Evolutionary conservation across 2,888 invertebrate species (phyloP).

Genomic region (Empis stercorea): DNA sequence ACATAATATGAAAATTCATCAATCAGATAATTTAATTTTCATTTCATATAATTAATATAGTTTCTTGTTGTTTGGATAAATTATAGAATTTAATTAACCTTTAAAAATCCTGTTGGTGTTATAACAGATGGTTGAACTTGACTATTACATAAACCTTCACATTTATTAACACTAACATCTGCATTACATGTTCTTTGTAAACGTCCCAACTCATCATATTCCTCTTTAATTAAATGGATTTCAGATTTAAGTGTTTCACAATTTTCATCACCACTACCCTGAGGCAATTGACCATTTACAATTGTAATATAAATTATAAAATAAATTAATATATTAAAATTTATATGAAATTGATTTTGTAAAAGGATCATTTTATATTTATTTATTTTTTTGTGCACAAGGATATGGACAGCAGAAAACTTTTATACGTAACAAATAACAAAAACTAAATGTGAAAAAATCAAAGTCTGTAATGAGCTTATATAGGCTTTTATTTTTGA

Average conservation of each 20-base stretch:
- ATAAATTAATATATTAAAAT: not conserved
- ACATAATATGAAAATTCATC: not conserved
- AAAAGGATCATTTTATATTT: no score
- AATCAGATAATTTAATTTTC: slow-evolving; percentile 3
- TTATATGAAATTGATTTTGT: no score
- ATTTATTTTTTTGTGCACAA: no score
- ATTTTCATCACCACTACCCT: slow-evolving; percentile 48
- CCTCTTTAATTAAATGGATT: slow-evolving; percentile 83
- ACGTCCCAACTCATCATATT: slow-evolving; percentile 76
- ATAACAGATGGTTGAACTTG: slow-evolving; percentile 85
- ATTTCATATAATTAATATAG: slow-evolving; percentile 2
- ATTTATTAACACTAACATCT: slow-evolving; percentile 81
- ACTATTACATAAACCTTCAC: slow-evolving; percentile 84
- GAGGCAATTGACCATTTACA: slow-evolving; percentile 6
- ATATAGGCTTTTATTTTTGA: no score
- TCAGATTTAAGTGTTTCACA: slow-evolving; percentile 79
- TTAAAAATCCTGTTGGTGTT: slow-evolving; percentile 77
- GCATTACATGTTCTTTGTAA: slow-evolving; percentile 77
- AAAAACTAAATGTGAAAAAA: no score
- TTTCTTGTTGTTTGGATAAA: no score
- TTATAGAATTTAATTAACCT: slow-evolving; percentile 29
- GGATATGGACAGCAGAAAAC: no score
- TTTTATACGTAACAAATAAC: no score
- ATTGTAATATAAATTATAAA: not conserved
- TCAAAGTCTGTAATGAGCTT: no score